Base-by-base conservation (phyloP, 2,113 vertebrate genomes). In the Prionailurus bengalensis region DNA sequence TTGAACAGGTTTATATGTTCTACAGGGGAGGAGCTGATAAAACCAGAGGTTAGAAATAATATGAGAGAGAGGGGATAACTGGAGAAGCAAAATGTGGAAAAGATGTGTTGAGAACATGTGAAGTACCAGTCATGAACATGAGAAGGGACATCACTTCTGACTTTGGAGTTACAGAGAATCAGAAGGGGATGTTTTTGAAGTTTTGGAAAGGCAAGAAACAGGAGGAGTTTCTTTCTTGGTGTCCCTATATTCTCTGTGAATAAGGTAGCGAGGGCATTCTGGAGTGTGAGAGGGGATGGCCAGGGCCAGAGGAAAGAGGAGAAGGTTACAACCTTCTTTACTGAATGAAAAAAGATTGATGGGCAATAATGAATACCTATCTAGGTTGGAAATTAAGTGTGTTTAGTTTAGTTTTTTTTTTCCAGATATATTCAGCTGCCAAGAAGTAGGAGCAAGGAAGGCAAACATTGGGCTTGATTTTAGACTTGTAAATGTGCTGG, bases 101-200 rank as follows among this genome's bases (percentile, higher is more conserved):
- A 93, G 16, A 36, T 71, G 4, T 81, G 4, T 73, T 61, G 3
- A 73, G 76, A 70, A 63, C 13, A 39, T 82, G 42, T 74, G 68
- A 29, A 55, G 45, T 48, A 83, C 33, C 27, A 45, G 45, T 33
- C 66, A 66, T 65, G 16, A 83, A 51, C 48, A 76, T 82, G 33
- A 95, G 45, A 74, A 95, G 48, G n/a, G 14, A 21, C n/a, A 66
- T 84, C n/a, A 45, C 68, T 83, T 90, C 79, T 84, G 70, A 76
- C 25, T 13, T 33, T 31, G 11, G 29, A 53, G 21, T 74, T 74
- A 73, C 61, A 78, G 55, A 83, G 29, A 16, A 11, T 78, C 29
- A 90, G 94, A 95, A 84, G 90, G 70, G 29, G n/a, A 76, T 76
- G 45, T 95, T 84, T 90, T 53, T 76, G 36, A 76, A 36, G 58